Conservation (phyloP, 1,140 invertebrate species). For the Harpegnathos saltator region DNA sequence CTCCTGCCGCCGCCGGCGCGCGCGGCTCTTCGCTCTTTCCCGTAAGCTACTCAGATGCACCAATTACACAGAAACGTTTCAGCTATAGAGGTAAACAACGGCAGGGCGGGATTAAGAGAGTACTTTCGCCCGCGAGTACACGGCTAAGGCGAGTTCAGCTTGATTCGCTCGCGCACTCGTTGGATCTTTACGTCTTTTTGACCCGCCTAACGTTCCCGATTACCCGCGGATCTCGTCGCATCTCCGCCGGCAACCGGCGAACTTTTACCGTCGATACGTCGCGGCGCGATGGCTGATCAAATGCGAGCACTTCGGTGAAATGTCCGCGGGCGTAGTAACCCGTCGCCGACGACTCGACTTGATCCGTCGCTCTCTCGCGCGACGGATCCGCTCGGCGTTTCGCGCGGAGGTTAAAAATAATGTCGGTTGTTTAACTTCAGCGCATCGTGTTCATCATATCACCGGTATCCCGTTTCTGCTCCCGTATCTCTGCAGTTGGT, state of each 20-base stretch:
- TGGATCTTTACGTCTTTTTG: slow-evolving; percentile 38
- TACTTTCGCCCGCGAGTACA: neutral
- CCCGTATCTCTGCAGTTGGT: neutral
- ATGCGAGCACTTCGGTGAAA: slow-evolving; percentile 41
- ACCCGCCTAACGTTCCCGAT: slow-evolving; percentile 4
- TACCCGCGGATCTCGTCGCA: slow-evolving; percentile 32
- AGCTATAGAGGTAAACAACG: slow-evolving; percentile 57
- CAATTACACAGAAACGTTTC: slow-evolving; percentile 58
- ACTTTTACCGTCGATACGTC: slow-evolving; percentile 34
- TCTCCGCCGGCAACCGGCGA: neutral
- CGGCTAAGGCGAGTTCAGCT: neutral
- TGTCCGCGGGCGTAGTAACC: neutral
- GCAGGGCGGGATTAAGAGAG: slow-evolving; percentile 53
- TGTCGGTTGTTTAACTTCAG: neutral
- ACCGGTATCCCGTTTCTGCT: slow-evolving; percentile 9
- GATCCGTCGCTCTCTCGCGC: slow-evolving; percentile 21
- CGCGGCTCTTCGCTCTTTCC: slow-evolving; percentile 7
- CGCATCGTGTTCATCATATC: neutral
- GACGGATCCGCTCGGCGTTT: neutral
- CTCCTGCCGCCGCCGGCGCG: no score
- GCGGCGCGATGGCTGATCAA: slow-evolving; percentile 7
- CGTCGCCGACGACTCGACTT: neutral
- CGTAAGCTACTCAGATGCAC: slow-evolving; percentile 36
- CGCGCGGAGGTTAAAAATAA: slow-evolving; percentile 27
- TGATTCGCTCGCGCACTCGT: slow-evolving; percentile 19